Evolutionary conservation across 2,797 vertebrate genomes (phyloP), one percentile per base, ranked within the genome.

Genomic region (Paedocypris micromegethes): DNA sequence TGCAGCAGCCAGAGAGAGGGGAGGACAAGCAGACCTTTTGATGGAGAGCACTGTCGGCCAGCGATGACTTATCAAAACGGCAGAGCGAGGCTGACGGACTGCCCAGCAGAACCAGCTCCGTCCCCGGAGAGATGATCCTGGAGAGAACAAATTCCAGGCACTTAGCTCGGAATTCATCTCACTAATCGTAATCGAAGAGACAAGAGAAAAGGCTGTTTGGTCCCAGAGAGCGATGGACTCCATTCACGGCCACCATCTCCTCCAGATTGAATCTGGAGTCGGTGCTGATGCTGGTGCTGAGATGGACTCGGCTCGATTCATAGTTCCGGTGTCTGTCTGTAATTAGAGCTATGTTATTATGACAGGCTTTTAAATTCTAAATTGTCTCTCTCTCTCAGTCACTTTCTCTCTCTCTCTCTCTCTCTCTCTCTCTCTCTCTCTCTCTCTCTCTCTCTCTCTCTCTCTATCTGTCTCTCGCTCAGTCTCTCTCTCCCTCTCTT

Each of bases 61-160:
- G 53, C 76, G 79, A 79, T 79, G 65, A 75, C 79, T 80, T 81
- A 81, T 79, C 76, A 80, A 75, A 66, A 70, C 52, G 4, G 58
- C 52, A 68, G 52, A 50, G 71, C 60, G 46, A 38, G 37, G 58
- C 75, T 52, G 58, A 70, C 49, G 66, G 66, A 77, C 74, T 66
- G 54, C 69, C 68, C 65, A 66, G 60, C 42, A 70, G 69, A 68
- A 65, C 41, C 5, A 53, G 58, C 38, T 66, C 73, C 58, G 64
- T 75, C 72, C 74, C 64, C 54, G 40, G 74, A 77, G 79, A 70
- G 60, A 45, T 55, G 59, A 70, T 72, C 68, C 49, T 48, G 62
- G 38, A 55, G 72, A 68, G 64, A 50, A 70, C 71, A 75, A 78
- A 78, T 76, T 75, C 68, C 58, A 75, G 71, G 69, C 66, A 64